Evolutionary conservation across 1,140 invertebrate species (phyloP).

Genomic region (Papilio polyxenes): DNA sequence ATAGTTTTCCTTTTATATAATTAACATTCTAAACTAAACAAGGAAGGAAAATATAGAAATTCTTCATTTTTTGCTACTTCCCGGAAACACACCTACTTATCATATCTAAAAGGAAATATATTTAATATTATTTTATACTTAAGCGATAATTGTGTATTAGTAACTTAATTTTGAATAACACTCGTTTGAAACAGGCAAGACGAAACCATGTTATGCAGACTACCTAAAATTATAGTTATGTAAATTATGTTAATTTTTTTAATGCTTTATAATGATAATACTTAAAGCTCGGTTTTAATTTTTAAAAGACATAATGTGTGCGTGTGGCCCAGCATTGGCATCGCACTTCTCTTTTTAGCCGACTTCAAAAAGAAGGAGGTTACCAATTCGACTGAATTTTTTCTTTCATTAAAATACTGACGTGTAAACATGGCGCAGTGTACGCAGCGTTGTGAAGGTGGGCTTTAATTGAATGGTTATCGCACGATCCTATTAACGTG

Average conservation of each 20-base stretch:
- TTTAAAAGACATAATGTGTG: neutral
- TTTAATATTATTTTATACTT: neutral
- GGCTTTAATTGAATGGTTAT: neutral
- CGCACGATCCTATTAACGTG: conserved; percentile 16
- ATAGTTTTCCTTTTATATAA: neutral
- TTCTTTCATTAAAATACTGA: conserved; percentile 26
- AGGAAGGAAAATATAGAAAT: conserved; percentile 18
- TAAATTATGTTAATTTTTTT: no score
- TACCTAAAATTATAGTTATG: neutral
- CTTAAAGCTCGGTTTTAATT: neutral
- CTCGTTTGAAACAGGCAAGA: neutral
- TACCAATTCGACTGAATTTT: no score
- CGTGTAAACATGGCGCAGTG: neutral
- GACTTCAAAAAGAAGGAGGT: no score
- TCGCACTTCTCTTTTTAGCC: conserved; percentile 2
- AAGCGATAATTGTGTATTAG: neutral
- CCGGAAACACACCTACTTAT: neutral
- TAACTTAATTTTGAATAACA: neutral
- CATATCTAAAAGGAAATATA: neutral
- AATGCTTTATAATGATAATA: neutral
- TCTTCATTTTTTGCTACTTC: neutral
- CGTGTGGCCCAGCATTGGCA: neutral
- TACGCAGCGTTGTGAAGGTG: neutral
- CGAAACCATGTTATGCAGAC: neutral
- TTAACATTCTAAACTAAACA: neutral